Base-by-base conservation (phyloP, 2,797 vertebrate genomes). In the Hoplostethus mediterraneus region DNA sequence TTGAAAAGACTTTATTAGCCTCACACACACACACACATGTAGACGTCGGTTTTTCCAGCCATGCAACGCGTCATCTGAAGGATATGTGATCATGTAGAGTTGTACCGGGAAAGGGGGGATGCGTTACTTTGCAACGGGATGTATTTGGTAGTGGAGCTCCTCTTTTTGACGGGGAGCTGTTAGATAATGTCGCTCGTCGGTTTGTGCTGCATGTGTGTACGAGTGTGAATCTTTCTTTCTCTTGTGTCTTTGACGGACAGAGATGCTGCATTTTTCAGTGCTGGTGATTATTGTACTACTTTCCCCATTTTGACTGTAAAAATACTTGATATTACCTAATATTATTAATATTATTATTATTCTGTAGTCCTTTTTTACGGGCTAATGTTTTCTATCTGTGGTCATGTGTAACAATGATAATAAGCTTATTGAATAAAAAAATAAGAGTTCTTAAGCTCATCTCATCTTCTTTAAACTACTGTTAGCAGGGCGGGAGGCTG, bases 131-230 rank as follows among this genome's bases (percentile, higher is more conserved):
- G 87, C 79, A 82, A 77, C 57, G 71, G 73, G 75, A 85, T 76
- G 84, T 91, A 53, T 80, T 90, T 84, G 62, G 69, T 93, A 89
- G 89, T 76, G 85, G 68, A 56, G 82, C 77, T 88, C 82, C 73
- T 80, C 69, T 60, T 71, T 81, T 77, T 21, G 48, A 76, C n/a
- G 73, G 79, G 81, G 79, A 87, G 89, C 81, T 72, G 83, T 84
- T 89, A 89, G 89, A 80, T 87, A 75, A 80, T 81, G 67, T 91
- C 89, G 82, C 89, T 89, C 64, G 91, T 93, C 56, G 63, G 88
- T 92, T 90, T 86, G 90, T 93, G 88, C 89, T 94, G 94, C 92
- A 93, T 94, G 94, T 93, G 88, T 87, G 86, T 92, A 84, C 47
- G 78, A 77, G 79, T 8, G 84, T 87, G 79, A 81, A 48, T 81